Conservation (phyloP, 2,113 vertebrate genomes). For the Ranitomeya variabilis region DNA sequence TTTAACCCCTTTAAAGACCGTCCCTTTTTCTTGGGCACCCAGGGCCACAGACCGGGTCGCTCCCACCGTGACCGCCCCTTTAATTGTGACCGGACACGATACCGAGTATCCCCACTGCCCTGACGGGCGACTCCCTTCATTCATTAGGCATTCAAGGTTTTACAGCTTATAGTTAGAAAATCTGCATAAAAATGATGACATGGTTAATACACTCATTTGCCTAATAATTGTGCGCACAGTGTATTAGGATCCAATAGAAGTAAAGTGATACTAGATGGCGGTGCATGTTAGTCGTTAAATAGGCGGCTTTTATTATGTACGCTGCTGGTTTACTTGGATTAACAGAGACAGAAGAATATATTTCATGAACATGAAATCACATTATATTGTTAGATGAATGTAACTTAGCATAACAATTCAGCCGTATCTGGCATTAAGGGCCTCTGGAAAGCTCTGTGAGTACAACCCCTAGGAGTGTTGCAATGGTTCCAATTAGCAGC, state of each 20-base stretch:
- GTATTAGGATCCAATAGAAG: neutral
- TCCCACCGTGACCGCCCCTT: too few species aligned
- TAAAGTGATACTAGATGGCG: slow-evolving; percentile 4
- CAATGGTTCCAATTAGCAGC: slow-evolving; percentile 3
- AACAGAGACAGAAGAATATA: neutral
- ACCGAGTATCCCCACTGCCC: too few species aligned
- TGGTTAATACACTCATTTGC: too few species aligned
- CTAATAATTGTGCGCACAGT: too few species aligned
- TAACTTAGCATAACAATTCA: neutral
- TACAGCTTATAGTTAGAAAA: too few species aligned
- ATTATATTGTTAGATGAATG: neutral
- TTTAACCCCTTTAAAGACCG: too few species aligned
- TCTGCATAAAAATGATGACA: too few species aligned
- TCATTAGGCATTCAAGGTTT: too few species aligned
- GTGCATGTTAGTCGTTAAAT: neutral
- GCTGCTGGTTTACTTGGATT: neutral
- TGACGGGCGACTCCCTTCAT: too few species aligned
- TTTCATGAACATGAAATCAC: neutral
- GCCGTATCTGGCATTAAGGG: neutral
- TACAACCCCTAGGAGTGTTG: neutral
- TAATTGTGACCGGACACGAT: too few species aligned
- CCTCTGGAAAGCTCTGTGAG: neutral
- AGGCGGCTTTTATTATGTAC: neutral
- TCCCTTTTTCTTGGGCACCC: too few species aligned
- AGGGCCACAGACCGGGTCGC: too few species aligned